A percentile compares a stretch with the other conserved stretches of the same genome.
Conservation (phyloP, 2,113 vertebrate species). For the human region GRCh38 chr4:136366501-136367000, state of each 20-base stretch:
- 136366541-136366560: neutral
- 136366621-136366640: neutral
- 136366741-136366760: neutral
- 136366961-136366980: neutral
- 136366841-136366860: neutral
- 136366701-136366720: neutral
- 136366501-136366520: neutral
- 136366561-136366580: neutral
- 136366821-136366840: neutral
- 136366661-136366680: neutral
- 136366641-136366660: neutral
- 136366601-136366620: neutral
- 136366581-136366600: neutral
- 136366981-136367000: neutral
- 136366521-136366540: neutral
- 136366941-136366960: neutral
- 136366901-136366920: neutral
- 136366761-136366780: neutral
- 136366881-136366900: neutral
- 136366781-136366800: neutral
- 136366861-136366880: neutral
- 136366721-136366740: neutral
- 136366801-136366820: neutral
- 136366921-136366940: neutral
- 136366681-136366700: neutral